Evolutionary conservation across 2,888 invertebrate genomes (phyloP).

Genomic region (Diarsia mendica): DNA sequence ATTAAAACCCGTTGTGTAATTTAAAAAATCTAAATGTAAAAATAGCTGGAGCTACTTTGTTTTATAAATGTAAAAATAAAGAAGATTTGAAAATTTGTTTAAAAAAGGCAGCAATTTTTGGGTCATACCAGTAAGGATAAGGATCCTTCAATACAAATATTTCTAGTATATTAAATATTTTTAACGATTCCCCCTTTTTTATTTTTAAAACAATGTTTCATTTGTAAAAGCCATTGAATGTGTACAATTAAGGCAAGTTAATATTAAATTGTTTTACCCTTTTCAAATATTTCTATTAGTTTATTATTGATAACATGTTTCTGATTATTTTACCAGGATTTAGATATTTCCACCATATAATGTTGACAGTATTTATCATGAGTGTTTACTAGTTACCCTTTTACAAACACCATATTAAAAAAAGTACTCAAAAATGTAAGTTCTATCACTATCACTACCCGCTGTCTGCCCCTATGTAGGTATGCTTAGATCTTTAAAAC

Average conservation of each 20-base stretch:
- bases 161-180: not conserved
- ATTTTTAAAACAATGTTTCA: not conserved
- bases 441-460: too few species aligned
- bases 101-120: not conserved
- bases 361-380: not conserved
- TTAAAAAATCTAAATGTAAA: too few species aligned
- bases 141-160: not conserved
- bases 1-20: too few species aligned
- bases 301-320: constrained; percentile 8
- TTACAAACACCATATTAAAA: not conserved
- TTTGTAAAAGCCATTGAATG: not conserved
- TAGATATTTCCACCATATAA: not conserved
- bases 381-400: not conserved
- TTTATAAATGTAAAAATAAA: too few species aligned
- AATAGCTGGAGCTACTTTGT: too few species aligned
- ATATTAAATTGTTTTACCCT: constrained; percentile 16
- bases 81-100: too few species aligned
- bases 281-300: not conserved
- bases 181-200: not conserved
- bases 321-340: constrained; percentile 6
- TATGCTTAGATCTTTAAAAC: too few species aligned
- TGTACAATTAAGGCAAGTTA: not conserved
- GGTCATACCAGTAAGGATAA: too few species aligned
- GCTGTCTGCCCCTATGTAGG: too few species aligned
- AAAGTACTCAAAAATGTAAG: not conserved